Base-by-base conservation (phyloP, 2,113 vertebrate species). In the Falco punctatus region DNA sequence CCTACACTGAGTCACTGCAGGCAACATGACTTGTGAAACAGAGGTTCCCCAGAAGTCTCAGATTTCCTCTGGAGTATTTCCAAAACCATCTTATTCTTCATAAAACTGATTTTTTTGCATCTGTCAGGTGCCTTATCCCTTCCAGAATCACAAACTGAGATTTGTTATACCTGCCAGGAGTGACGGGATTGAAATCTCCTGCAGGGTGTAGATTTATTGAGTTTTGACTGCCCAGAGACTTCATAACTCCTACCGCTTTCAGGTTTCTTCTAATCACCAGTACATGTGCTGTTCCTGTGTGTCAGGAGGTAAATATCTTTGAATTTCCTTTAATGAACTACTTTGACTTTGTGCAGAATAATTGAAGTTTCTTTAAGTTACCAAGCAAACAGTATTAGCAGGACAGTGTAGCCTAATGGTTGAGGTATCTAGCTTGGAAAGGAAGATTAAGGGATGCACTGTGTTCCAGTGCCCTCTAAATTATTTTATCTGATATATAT, bases 1-100 rank as follows among this genome's bases (percentile, higher is more conserved):
- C 73, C 66, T 67, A 54, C 75, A 71, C 16, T 28, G 52, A 65
- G 69, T 40, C 67, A 84, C 57, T 78, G 30, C 59, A 84, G 65
- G 30, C n/a, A 81, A 22, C 0, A 0, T 42, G 48, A 48, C 35
- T 74, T 0, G 0, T 55, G 65, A 71, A 35, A 66, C 58, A 75
- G 46, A 94, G 30, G n/a, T 48, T 90, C 66, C 48, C 35, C 71
- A 73, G 62, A 27, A 79, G 46, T 26, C 40, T 38, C 42, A 65
- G 40, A 11, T 86, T 81, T 80, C 49, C 54, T 69, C 8, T 55
- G 54, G 33, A 94, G 15, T n/a, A 15, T 61, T 80, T 87, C 62
- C 89, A 80, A 88, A 92, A 8, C 10, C 28, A 17, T 46, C 33
- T 54, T 88, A 20, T 20, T 87, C 28, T 64, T 71, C 73, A 67